Percentiles rank a stretch among this genome's conserved stretches.
phyloP scores from a whole-genome alignment of 2,797 vertebrate genomes.

The Pteronotus mesoamericanus region DNA sequence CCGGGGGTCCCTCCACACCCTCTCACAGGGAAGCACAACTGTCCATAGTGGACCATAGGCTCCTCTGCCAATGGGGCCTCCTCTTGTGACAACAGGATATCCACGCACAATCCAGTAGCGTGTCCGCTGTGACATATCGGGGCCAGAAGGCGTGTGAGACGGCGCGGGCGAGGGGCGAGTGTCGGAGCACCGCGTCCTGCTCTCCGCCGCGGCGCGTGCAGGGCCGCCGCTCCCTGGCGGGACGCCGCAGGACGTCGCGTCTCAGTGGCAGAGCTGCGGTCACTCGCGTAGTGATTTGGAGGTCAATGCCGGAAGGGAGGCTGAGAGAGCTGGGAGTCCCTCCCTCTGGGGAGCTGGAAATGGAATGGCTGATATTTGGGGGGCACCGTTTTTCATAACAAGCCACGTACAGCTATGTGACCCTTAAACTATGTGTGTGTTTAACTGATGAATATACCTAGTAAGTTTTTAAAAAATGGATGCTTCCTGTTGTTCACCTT shows the following conservation, averaged over 20 bases:
- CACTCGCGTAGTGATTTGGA: not conserved
- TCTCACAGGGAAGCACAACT: rapidly evolving
- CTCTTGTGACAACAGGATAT: not conserved
- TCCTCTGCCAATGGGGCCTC: not conserved
- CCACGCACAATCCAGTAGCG: no score
- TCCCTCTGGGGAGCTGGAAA: not conserved
- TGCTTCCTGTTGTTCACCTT: not conserved
- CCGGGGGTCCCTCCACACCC: not conserved
- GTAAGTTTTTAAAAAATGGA: rapidly evolving
- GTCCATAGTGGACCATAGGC: rapidly evolving
- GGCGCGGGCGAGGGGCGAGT: rapidly evolving
- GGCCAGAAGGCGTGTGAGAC: not conserved
- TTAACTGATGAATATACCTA: not conserved
- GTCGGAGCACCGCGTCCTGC: rapidly evolving
- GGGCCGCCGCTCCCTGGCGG: not conserved
- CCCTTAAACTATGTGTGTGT: not conserved
- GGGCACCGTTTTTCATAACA: not conserved
- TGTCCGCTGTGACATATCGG: rapidly evolving
- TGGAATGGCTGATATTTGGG: not conserved
- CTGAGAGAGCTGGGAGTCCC: not conserved
- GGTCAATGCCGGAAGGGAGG: not conserved
- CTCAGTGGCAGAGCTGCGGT: not conserved
- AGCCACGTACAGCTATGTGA: rapidly evolving
- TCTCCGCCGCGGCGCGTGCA: no score
- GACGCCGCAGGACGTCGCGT: no score